Evolutionary conservation across 2,797 vertebrate genomes (phyloP).

Genomic region (Paedocypris micromegethes): DNA sequence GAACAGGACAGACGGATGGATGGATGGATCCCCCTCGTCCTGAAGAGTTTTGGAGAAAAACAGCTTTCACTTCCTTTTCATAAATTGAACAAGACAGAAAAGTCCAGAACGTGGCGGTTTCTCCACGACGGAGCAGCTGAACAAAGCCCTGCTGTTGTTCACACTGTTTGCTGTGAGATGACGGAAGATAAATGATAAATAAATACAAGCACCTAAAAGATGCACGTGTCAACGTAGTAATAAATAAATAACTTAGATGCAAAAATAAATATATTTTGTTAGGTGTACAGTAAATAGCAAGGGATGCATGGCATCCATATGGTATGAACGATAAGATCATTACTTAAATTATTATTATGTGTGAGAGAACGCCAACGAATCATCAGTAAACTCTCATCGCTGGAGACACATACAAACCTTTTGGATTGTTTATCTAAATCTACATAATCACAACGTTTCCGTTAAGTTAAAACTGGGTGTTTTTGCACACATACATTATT

Average conservation of each 20-base stretch:
- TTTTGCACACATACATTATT: too few species aligned
- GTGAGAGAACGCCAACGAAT: neutral
- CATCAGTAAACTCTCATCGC: neutral
- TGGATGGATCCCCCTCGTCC: slow-evolving; percentile 14
- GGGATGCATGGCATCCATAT: slow-evolving; percentile 76
- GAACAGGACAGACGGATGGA: slow-evolving; percentile 15
- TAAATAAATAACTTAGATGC: slow-evolving; percentile 80
- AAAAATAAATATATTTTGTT: slow-evolving; percentile 75
- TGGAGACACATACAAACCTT: too few species aligned
- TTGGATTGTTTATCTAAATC: too few species aligned
- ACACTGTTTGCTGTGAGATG: slow-evolving; percentile 17
- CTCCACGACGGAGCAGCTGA: slow-evolving; percentile 5
- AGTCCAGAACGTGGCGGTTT: neutral
- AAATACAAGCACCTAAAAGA: slow-evolving; percentile 69
- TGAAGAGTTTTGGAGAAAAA: slow-evolving; percentile 23
- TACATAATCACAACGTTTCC: too few species aligned
- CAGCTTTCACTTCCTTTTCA: slow-evolving; percentile 23
- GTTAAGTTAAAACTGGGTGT: too few species aligned
- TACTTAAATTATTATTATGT: slow-evolving; percentile 40
- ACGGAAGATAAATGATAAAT: slow-evolving; percentile 42
- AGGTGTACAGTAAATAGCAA: slow-evolving; percentile 68
- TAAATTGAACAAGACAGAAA: slow-evolving; percentile 20
- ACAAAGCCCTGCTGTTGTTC: slow-evolving; percentile 22
- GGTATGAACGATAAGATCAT: slow-evolving; percentile 64
- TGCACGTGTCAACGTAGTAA: slow-evolving; percentile 66